phyloP scores from a whole-genome alignment of 2,888 invertebrate genomes.

The Hirudinaria manillensis region DNA sequence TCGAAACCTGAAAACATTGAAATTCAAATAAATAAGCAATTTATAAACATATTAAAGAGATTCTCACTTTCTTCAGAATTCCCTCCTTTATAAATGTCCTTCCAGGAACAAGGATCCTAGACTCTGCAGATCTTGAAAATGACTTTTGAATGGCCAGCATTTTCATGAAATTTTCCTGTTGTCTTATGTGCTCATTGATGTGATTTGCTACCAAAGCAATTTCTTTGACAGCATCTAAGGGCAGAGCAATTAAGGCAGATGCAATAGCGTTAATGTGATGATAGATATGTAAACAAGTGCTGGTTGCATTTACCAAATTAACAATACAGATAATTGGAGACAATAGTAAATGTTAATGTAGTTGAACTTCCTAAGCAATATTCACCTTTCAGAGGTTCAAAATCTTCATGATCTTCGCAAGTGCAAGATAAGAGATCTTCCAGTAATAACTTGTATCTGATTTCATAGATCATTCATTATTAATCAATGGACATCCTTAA shows the following conservation, averaged over 20 bases:
- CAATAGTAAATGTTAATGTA: background rate
- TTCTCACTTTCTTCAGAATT: conserved; percentile 48
- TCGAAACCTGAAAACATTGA: conserved; percentile 55
- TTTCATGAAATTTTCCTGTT: conserved; percentile 68
- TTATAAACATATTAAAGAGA: background rate
- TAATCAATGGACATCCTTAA: conserved; percentile 4
- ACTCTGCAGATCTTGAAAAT: conserved; percentile 60
- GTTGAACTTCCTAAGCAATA: conserved; percentile 30
- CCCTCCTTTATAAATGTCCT: conserved; percentile 66
- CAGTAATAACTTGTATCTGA: conserved; percentile 66
- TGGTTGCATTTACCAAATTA: background rate
- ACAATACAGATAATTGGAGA: background rate
- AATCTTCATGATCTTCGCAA: conserved; percentile 60
- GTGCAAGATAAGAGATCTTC: conserved; percentile 66
- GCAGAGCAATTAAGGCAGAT: background rate
- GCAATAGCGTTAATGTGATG: background rate
- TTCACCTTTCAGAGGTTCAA: conserved; percentile 49
- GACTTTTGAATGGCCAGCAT: conserved; percentile 66
- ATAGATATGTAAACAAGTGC: background rate
- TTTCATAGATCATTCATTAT: too few species aligned
- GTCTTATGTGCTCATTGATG: conserved; percentile 68
- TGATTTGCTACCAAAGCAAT: conserved; percentile 67
- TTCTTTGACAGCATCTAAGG: conserved; percentile 65
- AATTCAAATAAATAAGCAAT: too few species aligned
- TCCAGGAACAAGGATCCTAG: conserved; percentile 66